phyloP scores from a whole-genome alignment of 2,797 vertebrate species.

The Gallinago stenura region DNA sequence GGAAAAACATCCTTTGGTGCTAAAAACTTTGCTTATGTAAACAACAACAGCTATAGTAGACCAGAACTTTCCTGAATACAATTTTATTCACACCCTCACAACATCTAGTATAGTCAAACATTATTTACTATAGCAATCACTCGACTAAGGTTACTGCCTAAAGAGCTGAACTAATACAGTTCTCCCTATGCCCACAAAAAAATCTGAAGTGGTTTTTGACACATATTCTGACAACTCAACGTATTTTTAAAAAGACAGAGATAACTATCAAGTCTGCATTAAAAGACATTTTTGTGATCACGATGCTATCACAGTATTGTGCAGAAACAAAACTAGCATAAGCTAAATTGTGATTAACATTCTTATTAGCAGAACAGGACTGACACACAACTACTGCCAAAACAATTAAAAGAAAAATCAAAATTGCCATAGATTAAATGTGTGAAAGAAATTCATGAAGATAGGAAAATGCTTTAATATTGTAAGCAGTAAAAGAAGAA shows the following conservation, averaged over 20 bases:
- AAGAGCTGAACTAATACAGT: not conserved
- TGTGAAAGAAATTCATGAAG: not conserved
- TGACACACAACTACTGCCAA: not conserved
- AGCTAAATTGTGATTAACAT: not conserved
- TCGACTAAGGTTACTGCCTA: not conserved
- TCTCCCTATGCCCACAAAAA: not conserved
- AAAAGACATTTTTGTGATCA: not conserved
- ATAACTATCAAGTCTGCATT: not conserved
- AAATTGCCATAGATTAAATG: not conserved
- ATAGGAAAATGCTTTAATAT: not conserved
- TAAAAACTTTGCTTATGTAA: not conserved
- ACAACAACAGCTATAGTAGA: not conserved
- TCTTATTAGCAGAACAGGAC: not conserved
- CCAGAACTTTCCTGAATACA: not conserved
- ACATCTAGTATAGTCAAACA: not conserved
- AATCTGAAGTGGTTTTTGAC: not conserved
- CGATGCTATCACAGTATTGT: not conserved
- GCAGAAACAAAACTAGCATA: not conserved
- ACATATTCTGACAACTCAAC: not conserved
- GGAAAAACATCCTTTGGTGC: not conserved
- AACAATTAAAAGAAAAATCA: not conserved
- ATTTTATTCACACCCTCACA: not conserved
- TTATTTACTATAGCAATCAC: not conserved
- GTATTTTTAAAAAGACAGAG: not conserved
- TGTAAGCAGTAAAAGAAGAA: not conserved